Conservation (phyloP, 2,888 invertebrate genomes). For the Aleiodes testaceus region DNA sequence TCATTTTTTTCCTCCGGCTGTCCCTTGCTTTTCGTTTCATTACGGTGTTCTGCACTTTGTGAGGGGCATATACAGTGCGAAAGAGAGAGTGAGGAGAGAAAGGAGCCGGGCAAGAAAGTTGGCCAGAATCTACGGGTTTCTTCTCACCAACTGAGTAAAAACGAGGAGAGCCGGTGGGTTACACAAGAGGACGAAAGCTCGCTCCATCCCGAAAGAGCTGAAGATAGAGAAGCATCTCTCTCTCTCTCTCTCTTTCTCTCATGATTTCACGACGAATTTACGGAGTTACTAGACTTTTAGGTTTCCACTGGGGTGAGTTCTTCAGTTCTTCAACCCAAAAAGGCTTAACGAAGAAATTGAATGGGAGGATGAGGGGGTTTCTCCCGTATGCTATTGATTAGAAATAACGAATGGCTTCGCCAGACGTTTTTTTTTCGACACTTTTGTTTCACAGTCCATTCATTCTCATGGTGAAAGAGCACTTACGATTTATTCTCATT, state of each 20-base stretch:
- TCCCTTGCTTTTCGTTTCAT: slow-evolving; percentile 14
- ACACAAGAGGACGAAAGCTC: slow-evolving; percentile 19
- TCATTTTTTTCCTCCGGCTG: too few species aligned
- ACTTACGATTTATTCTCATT: slow-evolving; percentile 25
- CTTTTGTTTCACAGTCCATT: slow-evolving; percentile 13
- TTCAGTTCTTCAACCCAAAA: slow-evolving; percentile 32
- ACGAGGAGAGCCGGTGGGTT: slow-evolving; percentile 22
- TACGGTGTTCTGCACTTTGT: slow-evolving; percentile 29
- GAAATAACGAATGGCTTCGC: slow-evolving; percentile 49
- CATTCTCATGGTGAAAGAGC: slow-evolving; percentile 12
- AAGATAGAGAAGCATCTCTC: slow-evolving; percentile 21
- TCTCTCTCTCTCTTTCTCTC: not conserved
- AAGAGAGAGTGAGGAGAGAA: slow-evolving; percentile 43
- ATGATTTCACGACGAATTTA: slow-evolving; percentile 49
- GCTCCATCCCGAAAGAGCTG: slow-evolving; percentile 34
- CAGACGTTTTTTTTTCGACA: not conserved
- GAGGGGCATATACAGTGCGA: too few species aligned
- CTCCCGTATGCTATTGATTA: slow-evolving; percentile 49
- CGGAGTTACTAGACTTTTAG: slow-evolving; percentile 45
- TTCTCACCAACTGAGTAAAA: slow-evolving; percentile 19
- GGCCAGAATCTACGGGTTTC: slow-evolving; percentile 7
- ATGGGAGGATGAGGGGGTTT: slow-evolving; percentile 1
- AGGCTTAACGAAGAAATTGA: slow-evolving; percentile 42
- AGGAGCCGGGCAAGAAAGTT: slow-evolving; percentile 37
- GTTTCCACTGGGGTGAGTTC: slow-evolving; percentile 17